Evolutionary conservation across 2,888 invertebrate genomes (phyloP).

Genomic region (Maniola hyperantus): DNA sequence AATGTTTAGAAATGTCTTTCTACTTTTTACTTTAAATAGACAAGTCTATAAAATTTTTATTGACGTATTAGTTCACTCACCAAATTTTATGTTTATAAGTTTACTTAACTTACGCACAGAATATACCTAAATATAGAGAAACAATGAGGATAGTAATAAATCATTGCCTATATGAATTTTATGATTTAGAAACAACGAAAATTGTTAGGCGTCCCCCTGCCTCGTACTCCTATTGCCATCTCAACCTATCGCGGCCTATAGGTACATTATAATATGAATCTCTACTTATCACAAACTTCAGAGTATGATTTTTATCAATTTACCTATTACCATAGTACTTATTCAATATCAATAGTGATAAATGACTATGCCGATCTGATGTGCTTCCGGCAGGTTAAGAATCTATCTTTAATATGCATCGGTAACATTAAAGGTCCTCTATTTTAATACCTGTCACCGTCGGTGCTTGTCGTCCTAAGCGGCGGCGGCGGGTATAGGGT

Average conservation of each 20-base stretch:
- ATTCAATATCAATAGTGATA: too few species aligned
- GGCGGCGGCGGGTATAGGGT: slow-evolving; percentile 61
- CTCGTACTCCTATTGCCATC: too few species aligned
- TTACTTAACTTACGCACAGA: background rate
- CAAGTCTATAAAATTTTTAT: background rate
- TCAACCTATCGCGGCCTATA: too few species aligned
- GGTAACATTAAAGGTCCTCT: slow-evolving; percentile 47
- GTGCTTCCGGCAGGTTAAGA: slow-evolving; percentile 40
- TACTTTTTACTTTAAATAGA: background rate
- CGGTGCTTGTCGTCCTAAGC: slow-evolving; percentile 35
- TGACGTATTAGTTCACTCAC: background rate
- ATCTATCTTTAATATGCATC: slow-evolving; percentile 40
- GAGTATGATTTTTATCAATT: too few species aligned
- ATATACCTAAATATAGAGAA: too few species aligned
- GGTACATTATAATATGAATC: too few species aligned
- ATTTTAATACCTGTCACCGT: slow-evolving; percentile 66
- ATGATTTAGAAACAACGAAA: background rate
- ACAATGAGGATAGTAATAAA: background rate
- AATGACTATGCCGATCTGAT: slow-evolving; percentile 8
- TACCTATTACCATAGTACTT: too few species aligned
- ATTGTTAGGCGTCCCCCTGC: too few species aligned
- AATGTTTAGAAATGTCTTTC: slow-evolving; percentile 13
- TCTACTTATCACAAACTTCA: too few species aligned
- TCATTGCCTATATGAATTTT: background rate
- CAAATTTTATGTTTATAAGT: background rate